Evolutionary conservation across 2,113 vertebrate species (phyloP), one percentile per base, ranked within the genome.

Genomic region (Sminthopsis crassicaudata): DNA sequence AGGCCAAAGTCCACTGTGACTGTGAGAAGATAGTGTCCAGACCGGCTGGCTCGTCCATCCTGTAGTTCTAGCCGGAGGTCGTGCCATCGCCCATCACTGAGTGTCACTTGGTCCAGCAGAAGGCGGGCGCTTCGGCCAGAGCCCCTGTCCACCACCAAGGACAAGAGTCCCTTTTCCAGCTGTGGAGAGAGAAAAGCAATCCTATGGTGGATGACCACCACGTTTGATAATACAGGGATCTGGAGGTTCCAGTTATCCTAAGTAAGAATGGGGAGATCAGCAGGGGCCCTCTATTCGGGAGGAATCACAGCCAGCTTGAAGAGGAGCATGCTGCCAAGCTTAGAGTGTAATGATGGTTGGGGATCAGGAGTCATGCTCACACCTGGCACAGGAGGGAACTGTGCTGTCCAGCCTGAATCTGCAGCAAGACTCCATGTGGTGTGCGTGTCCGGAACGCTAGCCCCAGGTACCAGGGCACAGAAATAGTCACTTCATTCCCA

Each of bases 1-100:
- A 99, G 98, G 92, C 99, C 99, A 2, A 99, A 99, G 98, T 99
- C 99, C 88, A 99, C 97, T 53, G 99, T 99, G 92, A 99, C 98
- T 24, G 99, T 99, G 94, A 99, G 99, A 11, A 99, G 98, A 0
- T 99, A 99, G 94, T 98, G 99, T 0, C 98, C 99, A 93, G 99
- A 99, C 3, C 98, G 98, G 51, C 99, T 99, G 0, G 98, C 99
- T 94, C 97, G 99, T 89, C 99, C 98, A 0, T 99, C 99, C 89
- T 99, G 98, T 94, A 99, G 98, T 97, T 99, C 99, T 96, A 99
- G 98, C 96, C 99, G 99, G 55, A 99, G 98, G 98, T 99, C 99
- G 0, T 99, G 99, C 99, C 99, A 99, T 42, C 92, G 99, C 52
- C 99, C 99, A 30, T 99, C 99, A 22, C 98, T 99, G 98, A 99